Evolutionary conservation across 2,888 invertebrate genomes (phyloP), one percentile per base, ranked within the genome.

Genomic region (Myopa testacea): DNA sequence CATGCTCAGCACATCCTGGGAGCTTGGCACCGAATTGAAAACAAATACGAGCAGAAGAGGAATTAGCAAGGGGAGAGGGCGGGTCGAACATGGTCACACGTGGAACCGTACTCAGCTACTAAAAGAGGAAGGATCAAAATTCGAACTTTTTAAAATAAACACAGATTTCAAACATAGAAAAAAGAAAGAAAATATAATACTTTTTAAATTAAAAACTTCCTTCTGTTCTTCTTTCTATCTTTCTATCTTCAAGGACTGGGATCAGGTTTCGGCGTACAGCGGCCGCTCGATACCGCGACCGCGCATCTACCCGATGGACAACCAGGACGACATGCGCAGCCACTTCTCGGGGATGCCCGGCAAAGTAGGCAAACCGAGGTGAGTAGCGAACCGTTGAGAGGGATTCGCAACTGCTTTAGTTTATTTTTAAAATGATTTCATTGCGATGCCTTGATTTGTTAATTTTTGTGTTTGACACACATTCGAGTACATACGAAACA

Each of bases 241-340:
- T 67, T 40, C 50, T 26, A 3, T 72, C 37, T 76, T 78, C 26
- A 80, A 92, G 91, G 95, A 95, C 88, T 95, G 95, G 95, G 95
- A 95, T 88, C 95, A 95, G 87, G 94, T 96, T 80, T 97, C 97
- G 63, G 95, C 95, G 74, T 97, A 97, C 88, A 97, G 97, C 89
- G 94, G 95, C 82, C 93, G 96, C 86, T 96, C 96, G 85, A 95
- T 96, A 89, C 96, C 96, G 81, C 91, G 97, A 82, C 96, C 96
- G 71, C 92, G 96, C 84, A 95, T 96, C 88, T 97, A 95, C 90
- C 92, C 93, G 37, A 91, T 93, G 81, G 94, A 94, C 81, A 91
- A 91, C 85, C 92, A 92, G 79, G 96, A 96, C 85, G 95, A 96
- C 84, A 91, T 95, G 88, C 92, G 95, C 81, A 93, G 94, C 81